phyloP scores from a whole-genome alignment of 2,888 invertebrate genomes.

The Gonocerus acuteangulatus region DNA sequence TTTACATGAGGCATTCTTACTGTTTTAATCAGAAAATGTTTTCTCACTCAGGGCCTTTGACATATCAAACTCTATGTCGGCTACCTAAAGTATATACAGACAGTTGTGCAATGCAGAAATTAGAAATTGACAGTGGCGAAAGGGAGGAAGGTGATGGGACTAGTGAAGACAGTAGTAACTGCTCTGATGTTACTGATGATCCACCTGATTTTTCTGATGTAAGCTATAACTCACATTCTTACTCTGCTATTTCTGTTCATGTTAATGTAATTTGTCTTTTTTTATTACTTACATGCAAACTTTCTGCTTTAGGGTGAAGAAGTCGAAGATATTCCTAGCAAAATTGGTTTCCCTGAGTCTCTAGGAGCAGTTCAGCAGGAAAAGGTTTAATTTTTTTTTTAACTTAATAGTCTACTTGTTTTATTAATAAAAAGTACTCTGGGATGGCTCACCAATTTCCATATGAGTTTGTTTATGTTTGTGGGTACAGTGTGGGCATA shows the following conservation, averaged over 20 bases:
- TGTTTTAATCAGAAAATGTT: too few species aligned
- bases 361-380: constrained; percentile 26
- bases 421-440: too few species aligned
- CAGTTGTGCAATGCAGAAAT: constrained; percentile 33
- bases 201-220: constrained; percentile 38
- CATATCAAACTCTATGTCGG: constrained; percentile 75
- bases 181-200: constrained; percentile 57
- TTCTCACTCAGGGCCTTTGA: constrained; percentile 53
- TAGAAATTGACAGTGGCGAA: constrained; percentile 33
- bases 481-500: too few species aligned
- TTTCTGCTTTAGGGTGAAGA: constrained; percentile 40
- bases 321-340: constrained; percentile 40
- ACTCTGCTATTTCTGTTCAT: neutral
- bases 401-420: neutral
- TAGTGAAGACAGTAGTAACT: constrained; percentile 47
- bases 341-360: constrained; percentile 31
- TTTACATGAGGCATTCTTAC: too few species aligned
- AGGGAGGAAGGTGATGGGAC: constrained; percentile 52
- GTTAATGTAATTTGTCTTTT: neutral
- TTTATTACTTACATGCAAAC: neutral
- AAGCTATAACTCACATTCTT: too few species aligned
- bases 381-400: constrained; percentile 12
- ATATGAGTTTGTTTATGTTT: too few species aligned
- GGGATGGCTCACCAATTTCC: too few species aligned
- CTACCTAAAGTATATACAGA: constrained; percentile 65